Evolutionary conservation across 2,113 vertebrate genomes (phyloP), one percentile per base, ranked within the genome.

Genomic region (Hiodon tergisus): DNA sequence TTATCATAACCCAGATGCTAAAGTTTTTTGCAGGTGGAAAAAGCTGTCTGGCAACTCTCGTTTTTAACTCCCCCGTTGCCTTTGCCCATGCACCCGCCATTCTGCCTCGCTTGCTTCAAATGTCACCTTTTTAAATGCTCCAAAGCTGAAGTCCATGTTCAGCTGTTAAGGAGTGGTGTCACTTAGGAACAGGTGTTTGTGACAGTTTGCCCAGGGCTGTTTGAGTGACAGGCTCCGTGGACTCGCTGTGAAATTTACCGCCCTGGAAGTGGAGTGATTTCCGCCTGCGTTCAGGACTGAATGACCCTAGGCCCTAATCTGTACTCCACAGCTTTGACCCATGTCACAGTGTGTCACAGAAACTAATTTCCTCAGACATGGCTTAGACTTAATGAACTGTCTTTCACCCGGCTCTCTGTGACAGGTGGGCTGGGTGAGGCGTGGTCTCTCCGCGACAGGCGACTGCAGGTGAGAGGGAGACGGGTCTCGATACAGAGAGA

Each of bases 71-170:
- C 50, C 17, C 51, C 13, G n/a, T 67, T 47, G 60, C 11, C 17
- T 50, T 47, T 66, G 54, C 16, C 84, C 83, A 85, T 72, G 73
- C 72, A 74, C 77, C 79, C 79, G n/a, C 8, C 60, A 62, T 71
- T 62, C 79, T 69, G 75, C 73, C 70, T 62, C 76, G 72, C 66
- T 17, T 70, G 77, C 84, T 69, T 71, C 63, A 84, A 85, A 87
- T 87, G 82, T 87, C 87, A 87, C 85, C 86, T 90, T 90, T 87
- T 85, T 85, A 83, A 86, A 89, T 89, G 86, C 79, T 87, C 87
- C 87, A 76, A 80, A 14, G 14, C 57, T 52, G 4, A 47, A 76
- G 79, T 85, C 87, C 87, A 86, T 17, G 55, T 50, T 78, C 83
- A 81, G 84, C 81, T 84, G 89, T 87, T 85, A 82, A 79, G 60